Evolutionary conservation across 2,113 vertebrate species (phyloP).

Genomic region (Dendrocopos noguchii): DNA sequence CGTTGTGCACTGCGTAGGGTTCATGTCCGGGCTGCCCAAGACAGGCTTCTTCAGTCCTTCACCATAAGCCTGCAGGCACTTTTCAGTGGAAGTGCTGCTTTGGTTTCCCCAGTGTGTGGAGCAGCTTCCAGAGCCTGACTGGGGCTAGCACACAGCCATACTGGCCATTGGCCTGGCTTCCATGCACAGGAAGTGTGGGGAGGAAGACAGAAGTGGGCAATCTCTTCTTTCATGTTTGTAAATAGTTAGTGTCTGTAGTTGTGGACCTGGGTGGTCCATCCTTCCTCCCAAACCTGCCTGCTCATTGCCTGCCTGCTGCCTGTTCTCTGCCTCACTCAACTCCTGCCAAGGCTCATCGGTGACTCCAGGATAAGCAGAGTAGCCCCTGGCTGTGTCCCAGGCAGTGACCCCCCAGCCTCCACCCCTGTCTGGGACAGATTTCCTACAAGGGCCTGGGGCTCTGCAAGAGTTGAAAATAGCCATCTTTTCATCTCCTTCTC

Average conservation of each 20-base stretch:
- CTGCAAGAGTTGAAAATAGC: background rate
- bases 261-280: background rate
- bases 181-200: fast-evolving
- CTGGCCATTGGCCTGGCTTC: fast-evolving
- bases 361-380: background rate
- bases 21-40: background rate
- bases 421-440: background rate
- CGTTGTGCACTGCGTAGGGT: fast-evolving
- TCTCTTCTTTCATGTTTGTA: background rate
- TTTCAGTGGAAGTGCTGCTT: background rate
- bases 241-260: background rate
- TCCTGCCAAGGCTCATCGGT: fast-evolving
- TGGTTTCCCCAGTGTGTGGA: background rate
- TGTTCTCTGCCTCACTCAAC: background rate
- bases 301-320: background rate
- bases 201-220: background rate
- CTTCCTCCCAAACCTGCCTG: background rate
- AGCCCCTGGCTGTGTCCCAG: background rate
- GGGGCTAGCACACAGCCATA: fast-evolving
- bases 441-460: background rate
- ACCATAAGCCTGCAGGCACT: background rate
- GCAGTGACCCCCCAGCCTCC: background rate
- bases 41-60: background rate
- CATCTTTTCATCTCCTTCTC: background rate
- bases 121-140: fast-evolving